phyloP scores from a whole-genome alignment of 2,797 vertebrate genomes.

The Enteromius thamalakanensis region DNA sequence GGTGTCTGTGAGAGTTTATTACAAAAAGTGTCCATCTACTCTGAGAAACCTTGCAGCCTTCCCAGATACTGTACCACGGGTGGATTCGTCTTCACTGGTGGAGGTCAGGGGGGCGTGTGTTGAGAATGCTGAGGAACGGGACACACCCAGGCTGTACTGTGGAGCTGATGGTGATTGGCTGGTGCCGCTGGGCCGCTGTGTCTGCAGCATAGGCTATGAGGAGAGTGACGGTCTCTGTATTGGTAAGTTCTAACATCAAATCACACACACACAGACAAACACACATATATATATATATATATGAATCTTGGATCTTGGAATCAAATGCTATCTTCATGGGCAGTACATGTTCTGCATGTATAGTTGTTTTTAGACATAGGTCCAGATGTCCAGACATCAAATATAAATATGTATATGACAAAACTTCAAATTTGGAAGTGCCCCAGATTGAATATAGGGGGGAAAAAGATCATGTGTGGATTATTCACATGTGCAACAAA shows the following conservation, averaged over 20 bases:
- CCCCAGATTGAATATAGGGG: too few species aligned
- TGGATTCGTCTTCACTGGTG: constrained; percentile 95
- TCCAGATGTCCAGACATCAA: too few species aligned
- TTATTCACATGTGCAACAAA: too few species aligned
- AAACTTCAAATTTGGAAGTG: too few species aligned
- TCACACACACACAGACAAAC: too few species aligned
- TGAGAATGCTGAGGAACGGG: constrained; percentile 92
- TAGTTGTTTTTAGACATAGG: too few species aligned
- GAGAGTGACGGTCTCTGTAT: constrained; percentile 90
- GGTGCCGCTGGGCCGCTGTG: constrained; percentile 93
- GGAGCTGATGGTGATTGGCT: constrained; percentile 98
- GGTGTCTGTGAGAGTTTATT: constrained; percentile 94
- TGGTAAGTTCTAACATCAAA: constrained; percentile 77
- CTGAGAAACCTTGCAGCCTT: constrained; percentile 92
- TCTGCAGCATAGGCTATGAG: constrained; percentile 92
- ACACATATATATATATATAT: too few species aligned
- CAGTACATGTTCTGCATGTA: too few species aligned
- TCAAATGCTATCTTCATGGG: too few species aligned
- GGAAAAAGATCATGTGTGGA: too few species aligned
- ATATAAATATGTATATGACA: too few species aligned
- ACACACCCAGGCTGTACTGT: constrained; percentile 94
- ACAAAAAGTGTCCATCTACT: constrained; percentile 95
- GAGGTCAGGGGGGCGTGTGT: constrained; percentile 95
- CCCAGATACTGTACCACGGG: constrained; percentile 93
- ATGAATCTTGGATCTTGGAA: too few species aligned